phyloP scores from a whole-genome alignment of 2,113 vertebrate species.

The Eudyptes chrysolophus region DNA sequence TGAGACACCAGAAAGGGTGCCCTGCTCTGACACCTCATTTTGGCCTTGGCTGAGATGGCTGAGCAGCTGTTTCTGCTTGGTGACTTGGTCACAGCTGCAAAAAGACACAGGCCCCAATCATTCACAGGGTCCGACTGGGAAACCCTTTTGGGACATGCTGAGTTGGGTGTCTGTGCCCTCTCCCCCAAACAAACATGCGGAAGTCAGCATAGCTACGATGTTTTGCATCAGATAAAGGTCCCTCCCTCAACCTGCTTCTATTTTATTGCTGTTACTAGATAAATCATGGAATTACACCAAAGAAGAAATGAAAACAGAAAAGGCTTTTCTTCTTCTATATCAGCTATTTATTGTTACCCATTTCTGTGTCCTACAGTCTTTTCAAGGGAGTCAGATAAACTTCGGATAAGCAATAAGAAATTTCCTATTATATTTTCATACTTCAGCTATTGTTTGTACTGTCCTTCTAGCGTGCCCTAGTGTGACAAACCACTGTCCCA shows the following conservation, averaged over 20 bases:
- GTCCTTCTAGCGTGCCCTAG: not conserved
- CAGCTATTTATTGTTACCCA: not conserved
- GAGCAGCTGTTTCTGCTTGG: not conserved
- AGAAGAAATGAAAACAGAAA: not conserved
- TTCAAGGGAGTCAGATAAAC: not conserved
- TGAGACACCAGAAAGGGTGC: not conserved
- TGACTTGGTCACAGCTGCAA: not conserved
- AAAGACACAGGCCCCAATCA: not conserved
- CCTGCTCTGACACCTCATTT: not conserved
- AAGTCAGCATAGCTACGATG: not conserved
- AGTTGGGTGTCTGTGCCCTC: not conserved
- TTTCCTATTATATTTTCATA: not conserved
- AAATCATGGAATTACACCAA: not conserved
- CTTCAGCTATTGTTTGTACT: not conserved
- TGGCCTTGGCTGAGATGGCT: not conserved
- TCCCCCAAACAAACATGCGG: not conserved
- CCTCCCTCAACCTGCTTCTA: not conserved
- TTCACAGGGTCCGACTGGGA: not conserved
- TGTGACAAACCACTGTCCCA: not conserved
- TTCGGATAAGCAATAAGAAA: not conserved
- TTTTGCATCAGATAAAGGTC: not conserved
- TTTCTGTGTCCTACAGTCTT: not conserved
- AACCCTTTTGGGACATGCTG: accelerated
- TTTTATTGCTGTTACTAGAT: not conserved
- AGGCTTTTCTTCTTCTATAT: not conserved